phyloP scores from a whole-genome alignment of 2,797 vertebrate species.

The Oreortyx pictus region DNA sequence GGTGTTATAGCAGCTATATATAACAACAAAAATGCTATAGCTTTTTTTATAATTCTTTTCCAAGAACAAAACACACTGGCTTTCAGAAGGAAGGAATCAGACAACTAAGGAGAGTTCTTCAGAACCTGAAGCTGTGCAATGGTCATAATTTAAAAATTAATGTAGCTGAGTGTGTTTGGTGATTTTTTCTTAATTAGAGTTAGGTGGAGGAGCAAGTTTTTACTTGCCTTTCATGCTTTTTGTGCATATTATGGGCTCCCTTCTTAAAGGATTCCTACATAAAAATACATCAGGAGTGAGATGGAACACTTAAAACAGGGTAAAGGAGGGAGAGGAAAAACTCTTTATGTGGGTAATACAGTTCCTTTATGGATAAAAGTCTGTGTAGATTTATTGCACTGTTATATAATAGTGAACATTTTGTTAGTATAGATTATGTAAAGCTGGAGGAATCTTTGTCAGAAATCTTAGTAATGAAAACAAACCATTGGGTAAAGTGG shows the following conservation, averaged over 20 bases:
- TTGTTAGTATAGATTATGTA: not conserved
- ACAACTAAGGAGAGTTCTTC: not conserved
- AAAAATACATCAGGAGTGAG: not conserved
- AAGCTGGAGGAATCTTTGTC: not conserved
- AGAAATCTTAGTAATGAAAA: not conserved
- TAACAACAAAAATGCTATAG: constrained; percentile 23
- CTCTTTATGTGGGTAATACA: not conserved
- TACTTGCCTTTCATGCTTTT: not conserved
- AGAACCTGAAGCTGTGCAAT: not conserved
- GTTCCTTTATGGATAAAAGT: not conserved
- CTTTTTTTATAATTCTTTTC: not conserved
- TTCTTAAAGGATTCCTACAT: not conserved
- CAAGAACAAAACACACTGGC: not conserved
- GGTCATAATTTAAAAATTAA: not conserved
- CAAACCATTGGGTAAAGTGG: not conserved
- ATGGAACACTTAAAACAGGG: not conserved
- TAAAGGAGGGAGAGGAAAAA: not conserved
- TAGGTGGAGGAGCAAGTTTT: not conserved
- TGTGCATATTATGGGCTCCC: not conserved
- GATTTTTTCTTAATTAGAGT: not conserved
- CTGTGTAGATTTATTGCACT: not conserved
- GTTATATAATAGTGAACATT: not conserved
- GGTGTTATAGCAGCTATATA: constrained; percentile 19
- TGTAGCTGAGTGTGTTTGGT: not conserved
- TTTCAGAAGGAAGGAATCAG: not conserved